Base-by-base conservation (phyloP, 2,888 invertebrate species). In the Caenorhabditis plicata region DNA sequence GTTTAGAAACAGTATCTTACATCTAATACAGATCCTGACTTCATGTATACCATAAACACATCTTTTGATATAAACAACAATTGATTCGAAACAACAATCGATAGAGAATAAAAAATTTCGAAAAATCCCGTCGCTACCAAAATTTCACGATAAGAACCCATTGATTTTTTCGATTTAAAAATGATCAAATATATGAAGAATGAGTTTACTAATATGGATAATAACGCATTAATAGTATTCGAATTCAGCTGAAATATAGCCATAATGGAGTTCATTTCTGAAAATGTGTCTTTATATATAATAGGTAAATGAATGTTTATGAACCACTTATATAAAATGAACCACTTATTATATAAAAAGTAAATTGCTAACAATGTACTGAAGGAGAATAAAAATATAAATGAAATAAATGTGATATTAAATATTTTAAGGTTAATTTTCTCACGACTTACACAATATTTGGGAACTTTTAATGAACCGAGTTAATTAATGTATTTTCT, bases 21-120 rank as follows among this genome's bases (percentile, higher is more conserved):
- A 38, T 38, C 38, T 13, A 38, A 38, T 19, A 38, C 25, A 5
- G 38, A 22, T 3, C 38, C 38, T 7, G 38, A 25, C n/a, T 38
- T 15, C 38, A 38, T 38, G n/a, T 38, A 38, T 23, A 38, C 38
- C 9, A 22, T 9, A 11, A 38, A 38, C 9, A 38, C 38, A 22
- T 23, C 38, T 8, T 22, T n/a, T 5, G 38, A 19, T 4, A 38
- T 38, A 23, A 23, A 38, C 13, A 38, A 23, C 15, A 38, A 19
- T 22, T 38, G 22, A 38, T 38, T 38, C 13, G 38, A 38, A 13
- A 38, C 25, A 8, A 38, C 38, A 38, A 38, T 38, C 4, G 25
- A 25, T 7, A 11, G 13, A 13, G 38, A 38, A 23, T 38, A 38
- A 13, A 20, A 38, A 13, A 38, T 38, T n/a, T 38, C 38, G 25